Evolutionary conservation across 2,888 invertebrate genomes (phyloP).

Genomic region (Capitulum mitella): DNA sequence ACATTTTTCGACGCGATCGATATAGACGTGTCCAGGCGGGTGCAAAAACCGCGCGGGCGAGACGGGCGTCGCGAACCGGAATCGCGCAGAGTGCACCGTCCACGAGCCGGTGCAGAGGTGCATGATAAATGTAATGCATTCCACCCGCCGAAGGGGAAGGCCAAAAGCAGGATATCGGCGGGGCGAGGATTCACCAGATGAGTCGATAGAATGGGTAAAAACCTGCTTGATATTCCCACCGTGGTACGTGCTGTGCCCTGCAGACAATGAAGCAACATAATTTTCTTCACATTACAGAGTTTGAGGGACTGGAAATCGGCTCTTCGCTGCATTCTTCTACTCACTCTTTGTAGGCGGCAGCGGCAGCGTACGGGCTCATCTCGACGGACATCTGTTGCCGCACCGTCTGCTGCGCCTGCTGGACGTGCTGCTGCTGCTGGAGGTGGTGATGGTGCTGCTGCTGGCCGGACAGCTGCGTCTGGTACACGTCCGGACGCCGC

Average conservation of each 20-base stretch:
- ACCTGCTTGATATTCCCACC: no score
- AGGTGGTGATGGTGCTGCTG: neutral
- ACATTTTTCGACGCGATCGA: neutral
- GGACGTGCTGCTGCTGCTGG: neutral
- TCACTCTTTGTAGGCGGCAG: neutral
- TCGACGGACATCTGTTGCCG: neutral
- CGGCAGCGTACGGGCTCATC: neutral
- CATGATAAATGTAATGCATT: no score
- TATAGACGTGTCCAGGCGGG: neutral
- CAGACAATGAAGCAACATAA: no score
- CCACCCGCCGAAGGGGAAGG: no score
- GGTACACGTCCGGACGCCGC: neutral
- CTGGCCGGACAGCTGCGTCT: neutral
- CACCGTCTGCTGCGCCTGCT: neutral
- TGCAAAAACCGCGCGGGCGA: neutral
- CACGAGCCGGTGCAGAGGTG: neutral
- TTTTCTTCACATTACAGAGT: neutral
- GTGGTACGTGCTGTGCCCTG: no score
- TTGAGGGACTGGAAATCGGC: neutral
- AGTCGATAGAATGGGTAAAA: no score
- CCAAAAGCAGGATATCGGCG: no score
- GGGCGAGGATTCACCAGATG: no score
- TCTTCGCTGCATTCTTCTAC: neutral
- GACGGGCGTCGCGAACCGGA: no score
- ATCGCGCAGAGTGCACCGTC: no score